Evolutionary conservation across 2,113 vertebrate genomes (phyloP).

Genomic region (Ammodytes dubius): DNA sequence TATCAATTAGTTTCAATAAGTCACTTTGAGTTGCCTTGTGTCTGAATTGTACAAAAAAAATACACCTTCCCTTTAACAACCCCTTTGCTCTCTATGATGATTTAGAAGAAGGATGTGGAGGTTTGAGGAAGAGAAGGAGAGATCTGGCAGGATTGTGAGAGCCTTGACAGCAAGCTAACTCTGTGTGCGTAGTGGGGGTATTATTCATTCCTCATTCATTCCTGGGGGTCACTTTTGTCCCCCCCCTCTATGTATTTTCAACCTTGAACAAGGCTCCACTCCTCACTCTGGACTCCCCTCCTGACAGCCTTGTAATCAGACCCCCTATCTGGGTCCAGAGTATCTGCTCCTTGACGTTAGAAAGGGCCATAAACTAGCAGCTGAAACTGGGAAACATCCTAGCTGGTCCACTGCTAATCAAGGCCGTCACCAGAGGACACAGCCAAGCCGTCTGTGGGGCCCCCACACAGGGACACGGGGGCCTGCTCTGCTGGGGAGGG

Average conservation of each 20-base stretch:
- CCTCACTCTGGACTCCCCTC: slow-evolving; percentile 26
- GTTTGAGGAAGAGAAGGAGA: slow-evolving; percentile 13
- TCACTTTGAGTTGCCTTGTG: too few species aligned
- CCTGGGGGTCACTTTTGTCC: slow-evolving; percentile 35
- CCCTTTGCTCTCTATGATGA: slow-evolving; percentile 28
- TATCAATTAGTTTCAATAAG: too few species aligned
- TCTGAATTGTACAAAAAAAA: too few species aligned
- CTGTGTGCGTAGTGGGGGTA: slow-evolving; percentile 41
- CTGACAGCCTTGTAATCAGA: slow-evolving; percentile 54
- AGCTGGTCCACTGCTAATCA: slow-evolving; percentile 54
- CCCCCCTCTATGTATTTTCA: slow-evolving; percentile 41
- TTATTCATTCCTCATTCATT: slow-evolving; percentile 34
- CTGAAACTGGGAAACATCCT: slow-evolving; percentile 49
- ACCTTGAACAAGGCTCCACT: slow-evolving; percentile 51
- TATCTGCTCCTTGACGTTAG: slow-evolving; percentile 65
- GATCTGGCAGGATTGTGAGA: slow-evolving; percentile 43
- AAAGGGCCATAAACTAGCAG: slow-evolving; percentile 34
- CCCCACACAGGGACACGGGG: slow-evolving; percentile 58
- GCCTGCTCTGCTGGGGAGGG: slow-evolving; percentile 23
- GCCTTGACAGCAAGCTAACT: slow-evolving; percentile 52
- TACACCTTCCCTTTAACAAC: neutral
- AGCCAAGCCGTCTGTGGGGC: slow-evolving; percentile 55
- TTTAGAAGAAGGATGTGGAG: neutral
- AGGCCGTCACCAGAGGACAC: slow-evolving; percentile 65
- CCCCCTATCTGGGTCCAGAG: slow-evolving; percentile 42